Conservation (phyloP, 1,140 invertebrate species). For the Drosophila virilis region DNA sequence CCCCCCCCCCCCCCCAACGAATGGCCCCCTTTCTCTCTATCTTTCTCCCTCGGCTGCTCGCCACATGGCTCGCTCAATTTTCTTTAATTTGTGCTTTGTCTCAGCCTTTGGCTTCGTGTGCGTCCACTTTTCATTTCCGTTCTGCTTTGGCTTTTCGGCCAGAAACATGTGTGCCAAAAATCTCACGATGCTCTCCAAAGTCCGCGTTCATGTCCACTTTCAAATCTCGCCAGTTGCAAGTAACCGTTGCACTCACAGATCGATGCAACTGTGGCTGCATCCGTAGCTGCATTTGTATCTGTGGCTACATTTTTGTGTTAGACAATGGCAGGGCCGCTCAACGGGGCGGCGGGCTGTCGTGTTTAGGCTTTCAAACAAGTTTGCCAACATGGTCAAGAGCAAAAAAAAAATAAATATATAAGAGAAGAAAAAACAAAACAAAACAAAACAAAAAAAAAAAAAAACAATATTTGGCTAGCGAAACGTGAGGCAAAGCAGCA, state of each 20-base stretch:
- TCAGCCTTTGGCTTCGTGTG: slow-evolving; percentile 53
- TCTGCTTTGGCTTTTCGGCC: slow-evolving; percentile 48
- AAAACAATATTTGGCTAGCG: slow-evolving; percentile 30
- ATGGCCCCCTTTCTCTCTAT: neutral
- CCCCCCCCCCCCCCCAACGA: neutral
- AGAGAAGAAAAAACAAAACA: too few species aligned
- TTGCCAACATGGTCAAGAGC: slow-evolving; percentile 51
- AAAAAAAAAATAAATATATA: slow-evolving; percentile 2
- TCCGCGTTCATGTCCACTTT: slow-evolving; percentile 13
- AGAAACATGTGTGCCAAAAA: slow-evolving; percentile 55
- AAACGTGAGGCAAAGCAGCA: slow-evolving; percentile 37
- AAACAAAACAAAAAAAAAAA: too few species aligned
- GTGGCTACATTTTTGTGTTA: slow-evolving; percentile 21
- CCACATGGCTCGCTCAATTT: neutral
- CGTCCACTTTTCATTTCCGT: slow-evolving; percentile 63
- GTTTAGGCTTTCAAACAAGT: slow-evolving; percentile 49
- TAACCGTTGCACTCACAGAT: slow-evolving; percentile 9
- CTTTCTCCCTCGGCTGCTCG: neutral
- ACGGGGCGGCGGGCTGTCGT: slow-evolving; percentile 3
- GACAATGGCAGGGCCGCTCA: slow-evolving; percentile 1
- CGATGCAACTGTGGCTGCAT: slow-evolving; percentile 8
- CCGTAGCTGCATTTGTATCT: slow-evolving; percentile 16
- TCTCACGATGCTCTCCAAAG: slow-evolving; percentile 48
- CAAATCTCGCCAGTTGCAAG: slow-evolving; percentile 6
- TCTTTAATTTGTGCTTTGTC: slow-evolving; percentile 11